These are phyloP conservation scores for Hozukius guyotensis DNA, from an alignment of 2,797 vertebrate genomes.

Conservation along the genomic window DNA sequence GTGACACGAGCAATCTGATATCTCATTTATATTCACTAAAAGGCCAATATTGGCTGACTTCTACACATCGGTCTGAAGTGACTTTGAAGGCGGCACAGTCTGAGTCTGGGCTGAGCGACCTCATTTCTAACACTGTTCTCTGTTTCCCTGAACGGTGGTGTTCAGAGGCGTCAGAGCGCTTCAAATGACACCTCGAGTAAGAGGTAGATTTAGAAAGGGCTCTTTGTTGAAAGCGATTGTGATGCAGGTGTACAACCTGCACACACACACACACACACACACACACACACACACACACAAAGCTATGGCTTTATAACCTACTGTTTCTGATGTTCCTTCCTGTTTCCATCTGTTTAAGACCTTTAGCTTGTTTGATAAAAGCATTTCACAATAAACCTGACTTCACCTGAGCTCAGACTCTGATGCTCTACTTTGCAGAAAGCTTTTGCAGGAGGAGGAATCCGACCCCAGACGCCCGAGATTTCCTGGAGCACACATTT, in stretches of 20 bases:
- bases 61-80: background rate
- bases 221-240: background rate
- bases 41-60: background rate
- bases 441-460: conserved; percentile 34
- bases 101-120: conserved; percentile 27
- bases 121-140: conserved; percentile 45
- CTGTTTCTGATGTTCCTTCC: background rate
- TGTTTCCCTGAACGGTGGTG: conserved; percentile 11
- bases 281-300: background rate
- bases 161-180: conserved; percentile 26
- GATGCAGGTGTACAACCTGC: background rate
- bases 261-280: background rate
- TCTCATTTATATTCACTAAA: background rate
- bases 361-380: conserved; percentile 25
- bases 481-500: conserved; percentile 52
- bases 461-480: conserved; percentile 16
- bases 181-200: conserved; percentile 16
- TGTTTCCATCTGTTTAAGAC: conserved; percentile 21
- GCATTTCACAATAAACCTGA: conserved; percentile 16
- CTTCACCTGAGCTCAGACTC: conserved; percentile 14
- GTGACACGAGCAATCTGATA: background rate
- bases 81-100: conserved; percentile 13
- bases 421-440: conserved; percentile 1
- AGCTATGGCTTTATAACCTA: background rate
- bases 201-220: background rate